Base-by-base conservation (phyloP, 2,888 invertebrate genomes). In the Unio pictorum region DNA sequence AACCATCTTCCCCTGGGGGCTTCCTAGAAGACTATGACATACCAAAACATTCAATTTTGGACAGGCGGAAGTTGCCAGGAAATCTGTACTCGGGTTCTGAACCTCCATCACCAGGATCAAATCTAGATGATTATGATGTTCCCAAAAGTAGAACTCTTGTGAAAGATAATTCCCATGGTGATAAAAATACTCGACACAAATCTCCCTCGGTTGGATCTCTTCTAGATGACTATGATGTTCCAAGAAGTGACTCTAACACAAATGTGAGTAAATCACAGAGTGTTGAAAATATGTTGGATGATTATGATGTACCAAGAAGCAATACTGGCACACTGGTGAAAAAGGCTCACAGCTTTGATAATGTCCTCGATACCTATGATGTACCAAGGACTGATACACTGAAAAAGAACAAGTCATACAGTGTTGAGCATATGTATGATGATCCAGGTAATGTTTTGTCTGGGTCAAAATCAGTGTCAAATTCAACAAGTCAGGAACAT, bases 291-390 rank as follows among this genome's bases (percentile, higher is more conserved):
- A 71, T 64, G 23, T 20, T 67, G 45, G 76, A 78, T 67, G 75
- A 78, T 66, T 82, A 81, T 66, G 83, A 83, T 75, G 82, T 81
- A 59, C 82, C 81, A 65, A 82, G 80, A 76, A 78, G 72, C 61
- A 76, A 77, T 62, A 70, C 72, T 18, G 58, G 57, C 20, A 30
- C 70, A 20, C 71, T 74, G 5, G 71, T 70, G 11, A 71, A 71
- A 62, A 76, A 74, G 69, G 73, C 75, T 65, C 75, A 75, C 59
- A 75, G 75, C 4, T 64, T 77, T n/a, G 77, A 72, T 55, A 73
- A 74, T 20, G 61, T 77, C n/a, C 60, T 77, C n/a, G 87, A 88
- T 74, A 81, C 87, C n/a, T 89, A 90, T 76, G 89, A 89, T 78
- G 84, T 86, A 26, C 89, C 90, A 34, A 79, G 79, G 68, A 85